Conservation (phyloP, 2,113 vertebrate genomes). For the Syrmaticus mikado region DNA sequence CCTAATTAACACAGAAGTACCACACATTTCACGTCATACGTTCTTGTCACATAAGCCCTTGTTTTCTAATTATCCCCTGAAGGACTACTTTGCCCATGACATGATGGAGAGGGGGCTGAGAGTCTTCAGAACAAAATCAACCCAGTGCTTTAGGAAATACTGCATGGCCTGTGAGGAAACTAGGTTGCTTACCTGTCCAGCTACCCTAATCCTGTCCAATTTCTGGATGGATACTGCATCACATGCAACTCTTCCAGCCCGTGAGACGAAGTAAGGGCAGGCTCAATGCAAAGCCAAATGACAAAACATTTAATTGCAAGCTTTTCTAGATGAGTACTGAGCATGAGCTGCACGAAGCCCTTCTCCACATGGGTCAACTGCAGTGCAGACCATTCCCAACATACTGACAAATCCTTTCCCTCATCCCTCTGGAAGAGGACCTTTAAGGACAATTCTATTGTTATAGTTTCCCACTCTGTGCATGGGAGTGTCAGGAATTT, state of each 20-base stretch:
- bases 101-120: neutral
- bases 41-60: neutral
- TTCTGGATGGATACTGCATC: neutral
- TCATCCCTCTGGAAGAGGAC: fast-evolving
- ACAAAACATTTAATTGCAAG: neutral
- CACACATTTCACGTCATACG: neutral
- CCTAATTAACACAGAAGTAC: neutral
- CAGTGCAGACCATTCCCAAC: neutral
- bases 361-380: neutral
- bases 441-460: neutral
- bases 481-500: neutral
- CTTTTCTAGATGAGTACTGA: neutral
- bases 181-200: neutral
- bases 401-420: neutral
- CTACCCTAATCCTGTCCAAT: neutral
- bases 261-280: neutral
- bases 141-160: neutral
- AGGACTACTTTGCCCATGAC: neutral
- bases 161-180: neutral
- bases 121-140: neutral
- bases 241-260: neutral
- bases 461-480: fast-evolving
- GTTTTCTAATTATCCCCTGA: neutral
- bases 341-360: neutral
- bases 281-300: neutral